Percentiles rank a stretch among this genome's conserved stretches.
phyloP scores from a whole-genome alignment of 2,888 invertebrate species.

The Synanthedon formicaeformis region DNA sequence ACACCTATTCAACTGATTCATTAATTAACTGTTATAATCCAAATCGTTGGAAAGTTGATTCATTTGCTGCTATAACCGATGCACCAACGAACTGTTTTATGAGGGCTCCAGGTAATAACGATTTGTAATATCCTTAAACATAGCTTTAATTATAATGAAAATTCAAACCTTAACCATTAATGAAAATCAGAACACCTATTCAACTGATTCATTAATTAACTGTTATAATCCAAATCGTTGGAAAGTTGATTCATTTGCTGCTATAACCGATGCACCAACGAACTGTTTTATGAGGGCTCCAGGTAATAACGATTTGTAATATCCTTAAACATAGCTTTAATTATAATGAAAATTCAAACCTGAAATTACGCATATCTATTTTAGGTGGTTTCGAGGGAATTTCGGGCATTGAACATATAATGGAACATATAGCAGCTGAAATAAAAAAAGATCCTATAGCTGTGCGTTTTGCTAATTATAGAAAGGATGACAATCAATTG shows the following conservation, averaged over 20 bases:
- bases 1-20: slow-evolving; percentile 6
- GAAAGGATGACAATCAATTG: slow-evolving; percentile 24
- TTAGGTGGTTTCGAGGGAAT: slow-evolving; percentile 57
- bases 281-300: slow-evolving; percentile 9
- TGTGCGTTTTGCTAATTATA: slow-evolving; percentile 55
- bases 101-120: slow-evolving; percentile 5
- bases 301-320: slow-evolving; percentile 1
- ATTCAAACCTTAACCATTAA: slow-evolving; percentile 48
- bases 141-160: no score
- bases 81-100: slow-evolving; percentile 8
- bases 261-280: slow-evolving; percentile 11
- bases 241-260: slow-evolving; percentile 25
- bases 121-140: not conserved
- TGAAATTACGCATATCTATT: slow-evolving; percentile 6
- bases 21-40: slow-evolving; percentile 64
- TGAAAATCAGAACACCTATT: slow-evolving; percentile 40
- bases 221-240: slow-evolving; percentile 65
- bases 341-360: no score
- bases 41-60: slow-evolving; percentile 19
- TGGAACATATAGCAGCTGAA: slow-evolving; percentile 69
- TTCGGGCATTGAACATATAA: slow-evolving; percentile 63
- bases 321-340: not conserved
- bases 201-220: slow-evolving; percentile 12
- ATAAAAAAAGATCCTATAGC: slow-evolving; percentile 62
- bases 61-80: slow-evolving; percentile 24